These are phyloP conservation scores for Agelastica alni DNA, from an alignment of 2,888 invertebrate species.

Conservation along the genomic window DNA sequence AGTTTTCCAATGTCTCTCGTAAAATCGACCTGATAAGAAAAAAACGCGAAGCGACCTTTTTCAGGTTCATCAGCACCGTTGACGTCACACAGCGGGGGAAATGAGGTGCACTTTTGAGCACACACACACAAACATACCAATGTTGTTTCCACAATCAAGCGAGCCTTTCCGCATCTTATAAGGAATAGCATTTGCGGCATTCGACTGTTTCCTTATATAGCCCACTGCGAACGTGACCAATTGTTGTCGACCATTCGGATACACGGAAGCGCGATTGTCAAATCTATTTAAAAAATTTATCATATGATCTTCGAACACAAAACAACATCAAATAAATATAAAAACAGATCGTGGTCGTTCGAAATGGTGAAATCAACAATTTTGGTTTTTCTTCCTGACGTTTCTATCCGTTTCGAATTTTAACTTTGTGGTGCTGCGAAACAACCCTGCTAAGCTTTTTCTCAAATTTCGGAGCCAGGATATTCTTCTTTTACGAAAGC, in stretches of 20 bases:
- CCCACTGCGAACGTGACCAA: conserved; percentile 17
- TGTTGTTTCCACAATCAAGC: conserved; percentile 9
- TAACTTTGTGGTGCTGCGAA: no score
- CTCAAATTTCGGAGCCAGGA: no score
- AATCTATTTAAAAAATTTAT: no score
- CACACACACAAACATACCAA: conserved; percentile 2
- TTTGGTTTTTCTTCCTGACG: no score
- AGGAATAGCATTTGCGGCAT: conserved; percentile 30
- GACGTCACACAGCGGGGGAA: conserved; percentile 3
- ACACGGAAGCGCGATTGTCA: conserved; percentile 1
- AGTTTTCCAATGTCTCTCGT: neutral
- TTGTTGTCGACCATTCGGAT: conserved; percentile 17
- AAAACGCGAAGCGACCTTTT: conserved; percentile 13
- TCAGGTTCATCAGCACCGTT: conserved; percentile 26
- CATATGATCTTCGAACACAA: no score
- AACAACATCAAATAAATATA: no score
- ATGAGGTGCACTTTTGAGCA: conserved; percentile 4
- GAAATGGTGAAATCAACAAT: no score
- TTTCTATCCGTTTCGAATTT: no score
- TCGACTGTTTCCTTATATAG: conserved; percentile 30
- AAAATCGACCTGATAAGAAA: neutral
- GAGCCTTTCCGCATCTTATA: conserved; percentile 32
- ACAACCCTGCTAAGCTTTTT: no score
- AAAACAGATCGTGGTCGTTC: no score
- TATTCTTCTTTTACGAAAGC: no score